Conservation (phyloP, 37 sponge, comb jelly and placozoan species). For the Amphimedon queenslandica region DNA sequence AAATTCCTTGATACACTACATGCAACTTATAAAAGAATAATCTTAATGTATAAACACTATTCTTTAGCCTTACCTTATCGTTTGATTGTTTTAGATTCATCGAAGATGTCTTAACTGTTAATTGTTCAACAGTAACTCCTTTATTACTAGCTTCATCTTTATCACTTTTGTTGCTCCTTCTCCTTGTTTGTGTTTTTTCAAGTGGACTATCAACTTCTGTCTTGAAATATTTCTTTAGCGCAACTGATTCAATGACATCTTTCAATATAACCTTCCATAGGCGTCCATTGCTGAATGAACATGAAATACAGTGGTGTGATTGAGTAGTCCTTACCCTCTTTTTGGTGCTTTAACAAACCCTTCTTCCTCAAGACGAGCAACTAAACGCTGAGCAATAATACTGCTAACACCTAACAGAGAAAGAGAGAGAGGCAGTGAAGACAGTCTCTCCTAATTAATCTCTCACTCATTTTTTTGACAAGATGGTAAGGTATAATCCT, state of each 20-base stretch:
- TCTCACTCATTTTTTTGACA: slow-evolving; percentile 56
- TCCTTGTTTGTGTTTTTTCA: too few species aligned
- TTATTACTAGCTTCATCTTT: too few species aligned
- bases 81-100: too few species aligned
- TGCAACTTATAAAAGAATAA: too few species aligned
- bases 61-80: too few species aligned
- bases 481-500: slow-evolving; percentile 29
- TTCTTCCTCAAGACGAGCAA: slow-evolving; percentile 73
- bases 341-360: slow-evolving; percentile 47
- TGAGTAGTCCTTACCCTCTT: slow-evolving; percentile 44
- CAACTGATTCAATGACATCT: slow-evolving; percentile 6
- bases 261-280: neutral
- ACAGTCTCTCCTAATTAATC: neutral
- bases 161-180: too few species aligned
- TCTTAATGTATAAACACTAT: too few species aligned
- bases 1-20: too few species aligned
- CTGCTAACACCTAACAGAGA: slow-evolving; percentile 40
- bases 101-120: too few species aligned
- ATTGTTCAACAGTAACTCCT: too few species aligned
- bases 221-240: neutral
- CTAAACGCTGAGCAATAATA: slow-evolving; percentile 64
- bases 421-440: too few species aligned
- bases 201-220: too few species aligned
- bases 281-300: neutral
- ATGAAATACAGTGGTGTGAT: neutral